Percentiles rank a stretch among this genome's conserved stretches.
phyloP scores from a whole-genome alignment of 2,113 vertebrate genomes.

The Agelaius phoeniceus region DNA sequence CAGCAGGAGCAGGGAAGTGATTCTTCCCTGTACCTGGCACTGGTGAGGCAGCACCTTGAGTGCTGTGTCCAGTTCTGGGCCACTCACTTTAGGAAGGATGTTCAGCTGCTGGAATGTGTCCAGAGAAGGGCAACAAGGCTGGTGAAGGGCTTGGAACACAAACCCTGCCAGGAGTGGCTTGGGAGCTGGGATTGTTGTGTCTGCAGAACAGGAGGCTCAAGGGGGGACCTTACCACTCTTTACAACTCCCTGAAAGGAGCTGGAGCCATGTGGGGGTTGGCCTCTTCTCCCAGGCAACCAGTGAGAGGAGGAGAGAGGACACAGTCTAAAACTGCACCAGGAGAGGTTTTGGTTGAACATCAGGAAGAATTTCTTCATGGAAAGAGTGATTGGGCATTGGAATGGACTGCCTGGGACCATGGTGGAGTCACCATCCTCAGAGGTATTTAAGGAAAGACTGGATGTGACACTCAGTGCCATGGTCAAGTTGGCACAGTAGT shows the following conservation, averaged over 20 bases:
- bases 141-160: not conserved
- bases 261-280: fast-evolving
- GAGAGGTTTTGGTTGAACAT: not conserved
- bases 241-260: not conserved
- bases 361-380: not conserved
- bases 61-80: not conserved
- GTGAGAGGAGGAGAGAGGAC: not conserved
- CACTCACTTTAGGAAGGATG: not conserved
- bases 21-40: not conserved
- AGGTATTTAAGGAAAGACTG: not conserved
- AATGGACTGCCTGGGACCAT: not conserved
- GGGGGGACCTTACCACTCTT: not conserved
- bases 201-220: not conserved
- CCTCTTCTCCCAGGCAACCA: not conserved
- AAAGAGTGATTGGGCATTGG: not conserved
- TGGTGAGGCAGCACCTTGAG: not conserved
- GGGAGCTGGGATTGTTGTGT: not conserved
- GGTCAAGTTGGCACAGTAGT: fast-evolving
- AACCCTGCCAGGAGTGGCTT: not conserved
- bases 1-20: not conserved
- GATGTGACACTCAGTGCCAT: not conserved
- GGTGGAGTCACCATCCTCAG: not conserved
- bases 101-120: not conserved
- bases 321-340: not conserved
- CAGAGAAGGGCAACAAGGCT: not conserved